Conservation (phyloP, 2,113 vertebrate species). For the Physeter macrocephalus region DNA sequence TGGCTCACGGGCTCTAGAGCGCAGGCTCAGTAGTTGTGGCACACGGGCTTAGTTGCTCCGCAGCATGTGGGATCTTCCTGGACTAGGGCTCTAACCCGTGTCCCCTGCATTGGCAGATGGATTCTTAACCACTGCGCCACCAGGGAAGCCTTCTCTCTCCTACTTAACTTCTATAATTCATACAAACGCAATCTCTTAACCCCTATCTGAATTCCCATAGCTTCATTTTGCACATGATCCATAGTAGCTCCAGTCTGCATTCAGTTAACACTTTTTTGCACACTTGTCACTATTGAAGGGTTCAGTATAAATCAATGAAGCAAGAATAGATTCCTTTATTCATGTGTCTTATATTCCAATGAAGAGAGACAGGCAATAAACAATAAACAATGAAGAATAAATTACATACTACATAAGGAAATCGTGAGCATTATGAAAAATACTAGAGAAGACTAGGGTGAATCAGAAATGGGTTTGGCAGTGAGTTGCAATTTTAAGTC, state of each 20-base stretch:
- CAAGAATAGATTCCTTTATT: neutral
- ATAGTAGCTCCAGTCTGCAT: too few species aligned
- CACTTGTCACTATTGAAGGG: neutral
- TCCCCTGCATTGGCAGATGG: too few species aligned
- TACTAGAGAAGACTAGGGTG: neutral
- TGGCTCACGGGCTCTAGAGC: too few species aligned
- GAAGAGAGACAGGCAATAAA: neutral
- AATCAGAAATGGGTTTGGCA: neutral
- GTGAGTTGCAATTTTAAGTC: neutral
- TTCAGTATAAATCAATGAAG: neutral
- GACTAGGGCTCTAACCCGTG: too few species aligned
- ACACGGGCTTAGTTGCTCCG: neutral
- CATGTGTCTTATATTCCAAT: neutral
- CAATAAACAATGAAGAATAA: neutral
- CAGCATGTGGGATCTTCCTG: too few species aligned
- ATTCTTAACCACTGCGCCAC: too few species aligned
- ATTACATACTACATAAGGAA: neutral
- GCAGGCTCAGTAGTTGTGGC: neutral
- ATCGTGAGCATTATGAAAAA: neutral
- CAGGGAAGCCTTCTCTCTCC: too few species aligned
- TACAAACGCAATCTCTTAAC: neutral
- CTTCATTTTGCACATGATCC: neutral
- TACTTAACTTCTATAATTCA: too few species aligned
- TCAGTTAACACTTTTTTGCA: neutral
- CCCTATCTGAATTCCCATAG: neutral